Conservation (phyloP, 1,140 invertebrate genomes). For the Mycetomoellerius zeteki region DNA sequence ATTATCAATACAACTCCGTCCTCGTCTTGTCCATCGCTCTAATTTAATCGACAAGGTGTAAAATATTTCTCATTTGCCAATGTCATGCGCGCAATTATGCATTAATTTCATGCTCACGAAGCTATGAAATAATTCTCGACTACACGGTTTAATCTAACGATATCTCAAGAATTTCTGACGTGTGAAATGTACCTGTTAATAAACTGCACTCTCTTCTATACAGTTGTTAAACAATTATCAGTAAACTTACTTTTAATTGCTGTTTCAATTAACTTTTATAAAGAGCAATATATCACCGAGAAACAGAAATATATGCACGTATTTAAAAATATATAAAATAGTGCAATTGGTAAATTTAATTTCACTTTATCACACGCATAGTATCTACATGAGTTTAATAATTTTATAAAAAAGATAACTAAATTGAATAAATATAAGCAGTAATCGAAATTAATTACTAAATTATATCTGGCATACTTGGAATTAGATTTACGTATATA, state of each 20-base stretch:
- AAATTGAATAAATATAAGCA: neutral
- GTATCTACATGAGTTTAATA: neutral
- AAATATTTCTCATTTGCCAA: conserved; percentile 20
- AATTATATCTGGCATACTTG: neutral
- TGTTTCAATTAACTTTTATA: conserved; percentile 8
- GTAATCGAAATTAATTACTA: neutral
- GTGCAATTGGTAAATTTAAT: neutral
- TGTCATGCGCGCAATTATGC: conserved; percentile 47
- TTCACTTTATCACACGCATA: too few relatives aligned
- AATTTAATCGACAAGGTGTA: conserved; percentile 4
- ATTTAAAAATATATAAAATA: too few relatives aligned
- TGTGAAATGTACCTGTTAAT: conserved; percentile 65
- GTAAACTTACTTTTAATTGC: conserved; percentile 17
- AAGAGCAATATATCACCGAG: neutral
- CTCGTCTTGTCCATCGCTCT: neutral
- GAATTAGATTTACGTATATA: neutral
- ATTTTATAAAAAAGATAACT: neutral
- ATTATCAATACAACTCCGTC: too few relatives aligned
- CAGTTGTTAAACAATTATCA: conserved; percentile 6
- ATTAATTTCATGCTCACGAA: conserved; percentile 76
- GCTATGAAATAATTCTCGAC: conserved; percentile 71
- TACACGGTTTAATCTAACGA: conserved; percentile 66
- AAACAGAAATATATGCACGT: neutral
- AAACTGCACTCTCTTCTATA: neutral
- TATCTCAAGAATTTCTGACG: conserved; percentile 65